Evolutionary conservation across 1,140 invertebrate genomes (phyloP).

Genomic region (Cotesia glomerata): DNA sequence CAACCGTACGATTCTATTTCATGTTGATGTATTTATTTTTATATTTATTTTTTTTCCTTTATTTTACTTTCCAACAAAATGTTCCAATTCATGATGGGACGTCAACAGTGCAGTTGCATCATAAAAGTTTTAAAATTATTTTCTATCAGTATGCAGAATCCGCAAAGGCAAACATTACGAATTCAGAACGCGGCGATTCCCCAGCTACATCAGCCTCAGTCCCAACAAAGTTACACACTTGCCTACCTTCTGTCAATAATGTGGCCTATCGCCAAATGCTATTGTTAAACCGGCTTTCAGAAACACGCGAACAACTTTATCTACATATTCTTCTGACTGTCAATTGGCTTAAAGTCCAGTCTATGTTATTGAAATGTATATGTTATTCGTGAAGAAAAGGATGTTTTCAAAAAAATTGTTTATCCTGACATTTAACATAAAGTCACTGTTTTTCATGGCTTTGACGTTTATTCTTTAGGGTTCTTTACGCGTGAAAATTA

Average conservation of each 20-base stretch:
- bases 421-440: too few species aligned
- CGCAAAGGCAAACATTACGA: constrained; percentile 28
- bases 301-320: neutral
- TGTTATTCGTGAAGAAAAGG: neutral
- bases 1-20: too few species aligned
- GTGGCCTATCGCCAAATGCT: constrained; percentile 27
- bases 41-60: neutral
- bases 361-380: neutral
- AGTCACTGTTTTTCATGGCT: too few species aligned
- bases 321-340: neutral
- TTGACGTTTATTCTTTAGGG: too few species aligned
- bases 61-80: neutral
- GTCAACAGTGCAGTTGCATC: neutral
- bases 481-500: too few species aligned
- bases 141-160: constrained; percentile 35
- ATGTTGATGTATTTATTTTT: neutral
- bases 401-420: too few species aligned
- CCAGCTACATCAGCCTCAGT: constrained; percentile 12
- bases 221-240: constrained; percentile 34
- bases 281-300: neutral
- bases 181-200: constrained; percentile 31
- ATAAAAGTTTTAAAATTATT: constrained; percentile 36
- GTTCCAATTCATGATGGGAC: constrained; percentile 7
- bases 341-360: neutral
- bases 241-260: constrained; percentile 31